A percentile compares a stretch with the other conserved stretches of the same genome.
These are phyloP conservation scores for Brenthis daphne DNA, from an alignment of 2,888 invertebrate species.

Conservation along the genomic window DNA sequence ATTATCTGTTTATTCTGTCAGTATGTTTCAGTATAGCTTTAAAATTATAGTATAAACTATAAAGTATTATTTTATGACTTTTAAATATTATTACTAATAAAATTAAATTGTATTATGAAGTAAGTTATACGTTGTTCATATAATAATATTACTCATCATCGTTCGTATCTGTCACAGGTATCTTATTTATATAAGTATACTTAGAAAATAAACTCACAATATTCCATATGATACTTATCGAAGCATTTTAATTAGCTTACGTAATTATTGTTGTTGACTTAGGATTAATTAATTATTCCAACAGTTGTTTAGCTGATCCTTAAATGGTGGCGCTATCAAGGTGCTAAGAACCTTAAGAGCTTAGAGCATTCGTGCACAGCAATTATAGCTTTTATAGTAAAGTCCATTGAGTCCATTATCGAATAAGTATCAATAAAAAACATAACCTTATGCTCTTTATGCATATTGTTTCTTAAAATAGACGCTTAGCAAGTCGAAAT, in stretches of 20 bases:
- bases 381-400: background rate
- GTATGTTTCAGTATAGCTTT: background rate
- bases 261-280: conserved; percentile 51
- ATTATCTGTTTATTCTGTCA: background rate
- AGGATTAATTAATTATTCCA: conserved; percentile 62
- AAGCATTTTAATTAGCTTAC: conserved; percentile 62
- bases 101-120: too few relatives aligned
- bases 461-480: conserved; percentile 49
- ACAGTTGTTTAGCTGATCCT: conserved; percentile 52
- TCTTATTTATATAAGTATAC: conserved; percentile 17
- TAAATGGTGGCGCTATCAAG: conserved; percentile 59
- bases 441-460: background rate
- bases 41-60: too few relatives aligned
- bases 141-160: too few relatives aligned
- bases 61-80: too few relatives aligned
- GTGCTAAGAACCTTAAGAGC: conserved; percentile 47
- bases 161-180: background rate
- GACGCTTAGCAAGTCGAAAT: conserved; percentile 30
- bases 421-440: background rate
- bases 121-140: too few relatives aligned
- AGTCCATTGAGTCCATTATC: too few relatives aligned
- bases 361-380: background rate
- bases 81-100: too few relatives aligned
- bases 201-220: conserved; percentile 28
- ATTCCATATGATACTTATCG: conserved; percentile 36